These are phyloP conservation scores for Tyrannus savana DNA, from an alignment of 2,113 vertebrate genomes.

Conservation along the genomic window DNA sequence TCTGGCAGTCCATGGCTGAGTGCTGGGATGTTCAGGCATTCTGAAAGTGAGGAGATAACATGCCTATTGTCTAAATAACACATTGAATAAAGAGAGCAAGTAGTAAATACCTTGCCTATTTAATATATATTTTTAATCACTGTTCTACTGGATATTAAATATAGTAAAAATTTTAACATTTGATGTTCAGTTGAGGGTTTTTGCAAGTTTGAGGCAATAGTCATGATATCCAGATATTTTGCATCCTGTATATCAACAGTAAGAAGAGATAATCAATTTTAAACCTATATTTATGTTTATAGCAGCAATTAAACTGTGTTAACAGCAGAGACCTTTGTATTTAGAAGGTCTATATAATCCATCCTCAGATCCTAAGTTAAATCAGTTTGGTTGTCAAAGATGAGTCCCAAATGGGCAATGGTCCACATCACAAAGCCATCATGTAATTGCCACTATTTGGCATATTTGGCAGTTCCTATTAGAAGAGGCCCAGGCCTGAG, in stretches of 20 bases:
- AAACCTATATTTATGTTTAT: background rate
- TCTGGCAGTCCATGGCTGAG: background rate
- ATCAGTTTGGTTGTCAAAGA: constrained; percentile 37
- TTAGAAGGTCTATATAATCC: background rate
- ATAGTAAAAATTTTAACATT: background rate
- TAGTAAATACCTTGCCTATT: background rate
- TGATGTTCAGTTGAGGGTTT: background rate
- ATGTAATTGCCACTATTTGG: constrained; percentile 40
- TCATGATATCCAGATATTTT: background rate
- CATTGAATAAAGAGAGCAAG: background rate
- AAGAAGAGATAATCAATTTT: background rate
- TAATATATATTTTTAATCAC: background rate
- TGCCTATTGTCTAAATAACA: background rate
- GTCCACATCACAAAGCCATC: constrained; percentile 40
- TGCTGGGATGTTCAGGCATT: background rate
- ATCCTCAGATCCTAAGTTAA: background rate
- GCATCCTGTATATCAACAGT: background rate
- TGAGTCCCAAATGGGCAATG: constrained; percentile 24
- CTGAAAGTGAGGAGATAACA: background rate
- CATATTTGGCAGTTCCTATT: constrained; percentile 41
- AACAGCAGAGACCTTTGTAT: background rate
- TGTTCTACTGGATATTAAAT: background rate
- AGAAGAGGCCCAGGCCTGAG: background rate
- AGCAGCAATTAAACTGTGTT: constrained; percentile 7
- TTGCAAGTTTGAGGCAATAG: background rate